phyloP scores from a whole-genome alignment of 2,113 vertebrate genomes.

The Oryzias curvinotus region DNA sequence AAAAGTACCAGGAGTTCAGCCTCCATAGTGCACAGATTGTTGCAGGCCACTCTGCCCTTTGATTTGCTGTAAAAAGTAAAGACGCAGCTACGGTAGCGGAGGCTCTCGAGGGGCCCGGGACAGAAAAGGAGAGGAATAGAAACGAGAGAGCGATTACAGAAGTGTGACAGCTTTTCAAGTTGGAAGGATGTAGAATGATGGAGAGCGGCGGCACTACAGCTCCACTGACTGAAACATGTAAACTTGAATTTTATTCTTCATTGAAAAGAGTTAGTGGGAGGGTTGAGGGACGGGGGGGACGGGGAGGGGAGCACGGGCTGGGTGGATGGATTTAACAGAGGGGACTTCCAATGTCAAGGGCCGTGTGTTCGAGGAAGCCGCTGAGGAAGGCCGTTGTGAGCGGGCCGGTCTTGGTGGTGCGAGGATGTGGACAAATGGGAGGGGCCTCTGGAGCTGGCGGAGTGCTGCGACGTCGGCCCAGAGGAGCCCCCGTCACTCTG shows the following conservation, averaged over 20 bases:
- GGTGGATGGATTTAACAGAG: slow-evolving; percentile 37
- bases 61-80: slow-evolving; percentile 27
- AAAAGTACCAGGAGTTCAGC: slow-evolving; percentile 41
- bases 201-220: slow-evolving; percentile 67
- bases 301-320: slow-evolving; percentile 32
- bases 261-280: slow-evolving; percentile 56
- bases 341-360: slow-evolving; percentile 65
- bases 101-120: slow-evolving; percentile 39
- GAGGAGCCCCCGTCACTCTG: slow-evolving; percentile 52
- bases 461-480: slow-evolving; percentile 45
- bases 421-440: slow-evolving; percentile 46
- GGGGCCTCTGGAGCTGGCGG: slow-evolving; percentile 54
- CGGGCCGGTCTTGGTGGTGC: slow-evolving; percentile 63
- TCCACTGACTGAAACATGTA: slow-evolving; percentile 70
- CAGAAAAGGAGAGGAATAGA: slow-evolving; percentile 25
- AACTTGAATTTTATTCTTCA: slow-evolving; percentile 80
- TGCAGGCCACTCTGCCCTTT: slow-evolving; percentile 25
- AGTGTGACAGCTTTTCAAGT: slow-evolving; percentile 49
- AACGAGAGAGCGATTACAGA: slow-evolving; percentile 25
- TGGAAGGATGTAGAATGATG: slow-evolving; percentile 40
- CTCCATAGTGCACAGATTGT: slow-evolving; percentile 53
- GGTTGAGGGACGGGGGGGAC: slow-evolving; percentile 15
- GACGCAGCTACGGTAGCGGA: slow-evolving; percentile 22
- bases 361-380: slow-evolving; percentile 81
- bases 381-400: slow-evolving; percentile 83